Conservation (phyloP, 1,140 invertebrate genomes). For the Trachelipus rathkii region DNA sequence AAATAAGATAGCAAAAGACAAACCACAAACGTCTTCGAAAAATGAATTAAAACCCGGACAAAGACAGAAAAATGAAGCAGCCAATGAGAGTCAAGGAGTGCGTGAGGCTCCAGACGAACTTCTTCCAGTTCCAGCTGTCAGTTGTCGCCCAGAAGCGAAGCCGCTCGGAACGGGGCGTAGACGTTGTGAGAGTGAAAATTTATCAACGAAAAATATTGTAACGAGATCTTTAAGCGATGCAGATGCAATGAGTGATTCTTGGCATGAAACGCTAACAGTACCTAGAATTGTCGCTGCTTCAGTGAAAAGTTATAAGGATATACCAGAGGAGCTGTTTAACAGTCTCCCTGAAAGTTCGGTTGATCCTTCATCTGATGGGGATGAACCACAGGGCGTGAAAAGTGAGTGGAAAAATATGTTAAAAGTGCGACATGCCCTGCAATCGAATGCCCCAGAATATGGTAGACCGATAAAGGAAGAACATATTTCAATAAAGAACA, state of each 20-base stretch:
- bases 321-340: constrained; percentile 27
- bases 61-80: background rate
- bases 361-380: constrained; percentile 4
- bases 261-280: constrained; percentile 6
- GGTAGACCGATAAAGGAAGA: too few species aligned
- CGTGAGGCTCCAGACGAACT: background rate
- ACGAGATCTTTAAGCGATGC: background rate
- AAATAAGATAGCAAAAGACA: background rate
- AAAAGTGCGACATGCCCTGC: background rate
- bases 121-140: background rate
- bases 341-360: constrained; percentile 29
- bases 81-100: background rate
- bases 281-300: constrained; percentile 25
- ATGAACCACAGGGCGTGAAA: background rate
- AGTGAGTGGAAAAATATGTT: background rate
- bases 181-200: too few species aligned
- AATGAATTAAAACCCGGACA: background rate
- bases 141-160: background rate
- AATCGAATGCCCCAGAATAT: too few species aligned
- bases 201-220: background rate
- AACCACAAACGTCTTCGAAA: background rate
- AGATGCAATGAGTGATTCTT: background rate
- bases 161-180: background rate
- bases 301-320: constrained; percentile 26
- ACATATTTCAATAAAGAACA: too few species aligned